phyloP scores from a whole-genome alignment of 2,113 vertebrate genomes.

The Archocentrus centrarchus region DNA sequence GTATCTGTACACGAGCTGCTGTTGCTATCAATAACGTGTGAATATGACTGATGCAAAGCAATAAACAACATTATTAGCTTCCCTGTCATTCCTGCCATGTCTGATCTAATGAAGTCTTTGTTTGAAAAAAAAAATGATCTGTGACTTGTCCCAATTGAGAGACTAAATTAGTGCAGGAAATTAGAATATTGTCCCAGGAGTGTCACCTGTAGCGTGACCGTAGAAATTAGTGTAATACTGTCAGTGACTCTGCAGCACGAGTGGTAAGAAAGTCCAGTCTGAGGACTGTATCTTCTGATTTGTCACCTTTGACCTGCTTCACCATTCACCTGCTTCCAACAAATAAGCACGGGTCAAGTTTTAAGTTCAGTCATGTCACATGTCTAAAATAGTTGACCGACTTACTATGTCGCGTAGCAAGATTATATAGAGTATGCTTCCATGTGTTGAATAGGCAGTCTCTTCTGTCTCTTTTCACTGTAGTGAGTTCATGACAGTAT shows the following conservation, averaged over 20 bases:
- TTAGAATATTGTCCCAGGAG: conserved; percentile 53
- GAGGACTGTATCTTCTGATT: neutral
- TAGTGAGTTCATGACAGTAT: conserved; percentile 25
- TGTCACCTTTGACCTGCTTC: conserved; percentile 11
- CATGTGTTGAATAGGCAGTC: conserved; percentile 33
- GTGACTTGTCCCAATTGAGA: conserved; percentile 39
- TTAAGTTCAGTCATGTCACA: conserved; percentile 1
- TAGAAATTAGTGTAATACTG: conserved; percentile 33
- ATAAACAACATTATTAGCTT: conserved; percentile 21
- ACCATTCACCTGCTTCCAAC: neutral
- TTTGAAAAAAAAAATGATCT: conserved; percentile 30
- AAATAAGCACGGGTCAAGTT: neutral
- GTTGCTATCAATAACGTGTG: conserved; percentile 15
- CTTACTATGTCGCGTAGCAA: neutral
- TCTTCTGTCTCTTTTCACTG: conserved; percentile 21
- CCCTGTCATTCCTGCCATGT: conserved; percentile 15
- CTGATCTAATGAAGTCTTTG: conserved; percentile 40
- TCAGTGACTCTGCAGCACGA: conserved; percentile 15
- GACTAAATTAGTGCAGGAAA: conserved; percentile 62
- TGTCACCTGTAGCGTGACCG: conserved; percentile 32
- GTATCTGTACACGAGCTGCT: conserved; percentile 14
- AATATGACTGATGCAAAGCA: conserved; percentile 35
- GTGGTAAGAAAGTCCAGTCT: neutral
- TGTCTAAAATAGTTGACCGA: conserved; percentile 14
- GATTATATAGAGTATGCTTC: conserved; percentile 22